Percentiles rank a stretch among this genome's conserved stretches.
These are phyloP conservation scores for Elmis aenea DNA, from an alignment of 2,888 invertebrate genomes.

Conservation along the genomic window DNA sequence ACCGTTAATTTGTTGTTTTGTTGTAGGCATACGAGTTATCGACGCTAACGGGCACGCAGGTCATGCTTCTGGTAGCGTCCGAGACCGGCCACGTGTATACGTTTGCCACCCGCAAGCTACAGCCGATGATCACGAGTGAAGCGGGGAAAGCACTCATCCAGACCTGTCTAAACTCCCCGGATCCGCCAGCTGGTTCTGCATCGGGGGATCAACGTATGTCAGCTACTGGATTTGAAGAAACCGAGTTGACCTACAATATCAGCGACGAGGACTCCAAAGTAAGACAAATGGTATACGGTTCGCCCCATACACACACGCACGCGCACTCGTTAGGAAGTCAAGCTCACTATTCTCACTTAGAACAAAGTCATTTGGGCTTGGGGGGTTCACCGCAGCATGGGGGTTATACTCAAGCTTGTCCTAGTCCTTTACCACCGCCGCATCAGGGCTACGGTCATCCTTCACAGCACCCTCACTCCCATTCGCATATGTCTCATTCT, in stretches of 20 bases:
- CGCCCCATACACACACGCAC: conserved; percentile 61
- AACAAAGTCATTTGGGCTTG: conserved; percentile 44
- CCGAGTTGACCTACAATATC: conserved; percentile 95
- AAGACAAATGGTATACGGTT: conserved; percentile 89
- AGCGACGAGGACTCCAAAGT: conserved; percentile 95
- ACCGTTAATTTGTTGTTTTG: too few species aligned
- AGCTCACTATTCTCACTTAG: conserved; percentile 43
- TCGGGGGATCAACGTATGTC: conserved; percentile 94
- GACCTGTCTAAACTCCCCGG: conserved; percentile 96
- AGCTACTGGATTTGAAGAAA: conserved; percentile 97
- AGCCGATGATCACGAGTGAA: conserved; percentile 99
- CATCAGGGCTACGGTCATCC: conserved; percentile 57
- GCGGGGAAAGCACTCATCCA: conserved; percentile 97
- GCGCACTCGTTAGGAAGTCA: conserved; percentile 51
- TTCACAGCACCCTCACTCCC: conserved; percentile 62
- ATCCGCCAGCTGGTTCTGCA: conserved; percentile 67
- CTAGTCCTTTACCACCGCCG: conserved; percentile 67
- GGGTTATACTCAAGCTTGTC: conserved; percentile 61
- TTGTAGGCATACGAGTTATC: conserved; percentile 98
- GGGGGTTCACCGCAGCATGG: conserved; percentile 49
- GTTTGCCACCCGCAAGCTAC: conserved; percentile 96
- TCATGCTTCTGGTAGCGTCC: conserved; percentile 98
- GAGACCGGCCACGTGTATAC: conserved; percentile 99
- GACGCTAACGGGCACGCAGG: conserved; percentile 97
- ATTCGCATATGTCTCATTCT: conserved; percentile 65